Evolutionary conservation across 2,888 invertebrate species (phyloP), one percentile per base, ranked within the genome.

Genomic region (Myathropa florea): DNA sequence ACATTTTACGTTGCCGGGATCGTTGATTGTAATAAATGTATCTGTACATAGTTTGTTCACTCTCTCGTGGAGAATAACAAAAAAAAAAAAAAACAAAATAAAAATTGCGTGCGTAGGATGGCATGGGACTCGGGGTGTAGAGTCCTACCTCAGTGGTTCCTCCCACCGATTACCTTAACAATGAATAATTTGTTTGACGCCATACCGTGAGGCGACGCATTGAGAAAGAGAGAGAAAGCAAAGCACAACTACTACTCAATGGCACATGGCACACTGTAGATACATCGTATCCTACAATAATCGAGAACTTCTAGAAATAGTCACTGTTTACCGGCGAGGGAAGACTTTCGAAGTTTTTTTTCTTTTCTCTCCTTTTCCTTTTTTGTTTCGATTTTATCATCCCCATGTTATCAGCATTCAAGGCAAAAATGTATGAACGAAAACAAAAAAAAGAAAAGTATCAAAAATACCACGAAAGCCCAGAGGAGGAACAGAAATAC

Each of bases 81-180:
- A 18, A 46, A 46, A 46, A n/a, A 39, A 14, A 39, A 39, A 2
- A 39, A 46, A 46, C 18, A 46, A 39, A n/a, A 46, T 46, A 65
- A 65, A 71, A 64, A 79, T 76, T 84, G 84, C 84, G 84, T 81
- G 84, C 65, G 84, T 76, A 84, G 81, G 71, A 76, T 30, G 75
- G 24, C 70, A 60, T 67, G 26, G 75, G 33, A 18, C 36, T 70
- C n/a, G 23, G 63, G 60, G 57, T 68, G 26, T 67, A 30, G n/a
- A 53, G 61, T 68, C 61, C 61, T 68, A 61, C 77, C 61, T 64
- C 73, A 59, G 30, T 70, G 63, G 72, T 73, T 70, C 65, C 64
- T 61, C 60, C 60, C 57, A 67, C 61, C 46, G 59, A 67, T 80
- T 79, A 75, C 39, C 65, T 71, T 26, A 78, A 53, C 73, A 70